Conservation (phyloP, 2,113 vertebrate genomes). For the Hiodon tergisus region DNA sequence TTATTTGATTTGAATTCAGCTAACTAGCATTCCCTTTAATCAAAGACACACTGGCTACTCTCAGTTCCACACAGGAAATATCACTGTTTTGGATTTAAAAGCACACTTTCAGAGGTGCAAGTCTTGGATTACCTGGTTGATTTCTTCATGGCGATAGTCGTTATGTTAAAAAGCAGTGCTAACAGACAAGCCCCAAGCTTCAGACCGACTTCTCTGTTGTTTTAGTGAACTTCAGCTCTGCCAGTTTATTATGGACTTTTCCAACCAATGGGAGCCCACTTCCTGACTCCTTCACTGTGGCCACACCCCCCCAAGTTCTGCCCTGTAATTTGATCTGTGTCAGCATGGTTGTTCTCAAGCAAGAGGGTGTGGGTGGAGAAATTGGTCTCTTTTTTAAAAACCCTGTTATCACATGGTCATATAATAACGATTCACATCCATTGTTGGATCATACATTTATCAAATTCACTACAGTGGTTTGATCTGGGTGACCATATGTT, state of each 20-base stretch:
- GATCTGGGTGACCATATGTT: too few species aligned
- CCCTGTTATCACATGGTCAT: background rate
- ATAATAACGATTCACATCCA: background rate
- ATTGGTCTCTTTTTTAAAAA: background rate
- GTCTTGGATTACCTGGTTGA: slow-evolving; percentile 56
- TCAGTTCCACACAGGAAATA: too few species aligned
- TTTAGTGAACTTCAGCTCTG: slow-evolving; percentile 49
- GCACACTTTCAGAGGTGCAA: background rate
- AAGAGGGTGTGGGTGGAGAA: background rate
- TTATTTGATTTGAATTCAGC: too few species aligned
- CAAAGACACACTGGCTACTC: too few species aligned
- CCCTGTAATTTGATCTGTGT: background rate
- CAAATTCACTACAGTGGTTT: background rate
- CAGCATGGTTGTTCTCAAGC: background rate
- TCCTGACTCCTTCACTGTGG: slow-evolving; percentile 33
- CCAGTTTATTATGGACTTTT: slow-evolving; percentile 10
- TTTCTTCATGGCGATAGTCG: slow-evolving; percentile 57
- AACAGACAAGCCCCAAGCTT: slow-evolving; percentile 22
- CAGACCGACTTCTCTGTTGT: slow-evolving; percentile 54
- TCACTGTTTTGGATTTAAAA: background rate
- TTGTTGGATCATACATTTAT: background rate
- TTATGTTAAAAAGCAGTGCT: slow-evolving; percentile 29
- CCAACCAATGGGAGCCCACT: slow-evolving; percentile 52
- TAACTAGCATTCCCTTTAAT: too few species aligned
- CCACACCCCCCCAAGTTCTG: slow-evolving; percentile 33